Evolutionary conservation across 2,797 vertebrate species (phyloP).

Genomic region (Fringilla coelebs): DNA sequence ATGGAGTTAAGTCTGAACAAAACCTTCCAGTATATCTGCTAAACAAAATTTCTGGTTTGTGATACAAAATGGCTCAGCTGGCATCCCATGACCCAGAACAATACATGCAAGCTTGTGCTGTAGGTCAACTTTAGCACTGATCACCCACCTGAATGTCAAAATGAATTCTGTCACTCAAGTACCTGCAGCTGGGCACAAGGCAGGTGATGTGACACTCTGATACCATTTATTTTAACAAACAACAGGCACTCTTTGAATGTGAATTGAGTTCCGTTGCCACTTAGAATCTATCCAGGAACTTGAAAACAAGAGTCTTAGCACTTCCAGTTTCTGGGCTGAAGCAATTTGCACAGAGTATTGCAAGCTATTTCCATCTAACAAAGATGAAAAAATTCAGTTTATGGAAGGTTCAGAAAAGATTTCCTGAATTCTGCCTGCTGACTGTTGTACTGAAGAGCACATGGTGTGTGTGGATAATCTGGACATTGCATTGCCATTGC

Average conservation of each 20-base stretch:
- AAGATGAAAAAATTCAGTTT: not conserved
- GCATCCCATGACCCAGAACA: not conserved
- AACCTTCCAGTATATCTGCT: not conserved
- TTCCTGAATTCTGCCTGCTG: not conserved
- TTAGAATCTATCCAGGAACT: slow-evolving; percentile 9
- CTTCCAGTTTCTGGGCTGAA: not conserved
- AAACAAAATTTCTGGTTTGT: not conserved
- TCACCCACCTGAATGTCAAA: not conserved
- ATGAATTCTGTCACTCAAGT: not conserved
- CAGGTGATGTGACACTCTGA: not conserved
- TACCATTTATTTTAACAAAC: not conserved
- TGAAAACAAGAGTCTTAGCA: slow-evolving; percentile 4
- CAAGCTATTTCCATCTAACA: not conserved
- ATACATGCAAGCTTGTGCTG: not conserved
- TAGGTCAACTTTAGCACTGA: not conserved
- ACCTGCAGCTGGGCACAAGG: not conserved
- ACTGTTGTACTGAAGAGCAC: not conserved
- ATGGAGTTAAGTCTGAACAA: not conserved
- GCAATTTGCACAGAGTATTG: not conserved
- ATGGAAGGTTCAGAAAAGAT: not conserved
- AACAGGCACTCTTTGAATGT: not conserved
- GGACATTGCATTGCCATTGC: not conserved
- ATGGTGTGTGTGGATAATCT: not conserved
- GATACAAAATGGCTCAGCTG: not conserved
- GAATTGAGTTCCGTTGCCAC: slow-evolving; percentile 46